Evolutionary conservation across 2,888 invertebrate species (phyloP).

Genomic region (Pharmacophagus antenor): DNA sequence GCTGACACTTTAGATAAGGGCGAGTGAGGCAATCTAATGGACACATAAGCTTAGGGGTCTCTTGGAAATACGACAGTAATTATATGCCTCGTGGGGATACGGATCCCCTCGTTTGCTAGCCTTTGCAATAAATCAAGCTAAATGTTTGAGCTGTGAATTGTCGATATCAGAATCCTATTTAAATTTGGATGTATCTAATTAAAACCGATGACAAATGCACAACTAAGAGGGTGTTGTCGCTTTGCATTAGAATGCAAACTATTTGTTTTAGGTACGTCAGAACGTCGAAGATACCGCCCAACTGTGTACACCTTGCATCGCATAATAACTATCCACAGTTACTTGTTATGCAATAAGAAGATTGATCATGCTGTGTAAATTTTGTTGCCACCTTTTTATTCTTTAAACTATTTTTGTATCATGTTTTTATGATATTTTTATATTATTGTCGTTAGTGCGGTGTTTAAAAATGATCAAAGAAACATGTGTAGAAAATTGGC

Average conservation of each 20-base stretch:
- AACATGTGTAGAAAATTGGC: no score
- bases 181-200: slow-evolving; percentile 28
- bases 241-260: slow-evolving; percentile 18
- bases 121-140: slow-evolving; percentile 63
- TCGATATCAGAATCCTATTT: slow-evolving; percentile 43
- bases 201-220: slow-evolving; percentile 6
- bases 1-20: slow-evolving; percentile 31
- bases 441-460: no score
- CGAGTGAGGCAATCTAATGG: slow-evolving; percentile 35
- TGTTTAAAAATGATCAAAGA: no score
- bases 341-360: slow-evolving; percentile 60
- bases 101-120: slow-evolving; percentile 42
- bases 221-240: slow-evolving; percentile 9
- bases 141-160: slow-evolving; percentile 49
- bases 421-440: no score
- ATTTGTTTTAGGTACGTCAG: slow-evolving; percentile 25
- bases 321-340: slow-evolving; percentile 42
- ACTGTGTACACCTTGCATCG: slow-evolving; percentile 63
- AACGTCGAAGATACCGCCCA: slow-evolving; percentile 24
- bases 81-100: slow-evolving; percentile 54
- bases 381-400: slow-evolving; percentile 35
- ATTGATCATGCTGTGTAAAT: slow-evolving; percentile 61
- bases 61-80: slow-evolving; percentile 49
- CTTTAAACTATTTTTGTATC: no score
- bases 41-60: slow-evolving; percentile 32